A percentile compares a stretch with the other conserved stretches of the same genome.
phyloP scores from a whole-genome alignment of 2,797 vertebrate genomes.

The Dallia pectoralis region DNA sequence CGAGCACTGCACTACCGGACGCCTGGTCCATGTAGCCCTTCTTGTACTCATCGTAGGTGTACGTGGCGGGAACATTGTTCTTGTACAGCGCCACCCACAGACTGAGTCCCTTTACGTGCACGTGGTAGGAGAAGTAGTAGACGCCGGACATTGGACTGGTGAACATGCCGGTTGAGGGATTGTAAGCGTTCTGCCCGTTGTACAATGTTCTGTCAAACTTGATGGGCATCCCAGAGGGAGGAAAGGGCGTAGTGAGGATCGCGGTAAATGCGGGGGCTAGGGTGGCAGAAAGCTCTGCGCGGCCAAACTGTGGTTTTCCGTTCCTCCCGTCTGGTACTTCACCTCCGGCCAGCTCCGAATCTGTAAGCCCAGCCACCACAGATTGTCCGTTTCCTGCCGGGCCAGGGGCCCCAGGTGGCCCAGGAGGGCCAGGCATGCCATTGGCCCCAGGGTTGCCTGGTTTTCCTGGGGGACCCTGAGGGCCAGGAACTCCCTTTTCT shows the following conservation, averaged over 20 bases:
- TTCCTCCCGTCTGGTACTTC: slow-evolving; percentile 80
- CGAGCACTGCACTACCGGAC: slow-evolving; percentile 94
- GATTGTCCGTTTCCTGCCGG: slow-evolving; percentile 86
- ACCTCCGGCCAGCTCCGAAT: slow-evolving; percentile 83
- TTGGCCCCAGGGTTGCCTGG: slow-evolving; percentile 83
- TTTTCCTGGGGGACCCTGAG: slow-evolving; percentile 87
- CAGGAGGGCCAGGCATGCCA: slow-evolving; percentile 81
- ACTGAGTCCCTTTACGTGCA: slow-evolving; percentile 97
- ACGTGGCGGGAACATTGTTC: slow-evolving; percentile 98
- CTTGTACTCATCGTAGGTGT: slow-evolving; percentile 99
- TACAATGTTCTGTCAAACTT: slow-evolving; percentile 98
- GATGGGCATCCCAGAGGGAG: slow-evolving; percentile 93
- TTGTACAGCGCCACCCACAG: slow-evolving; percentile 99
- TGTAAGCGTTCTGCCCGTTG: slow-evolving; percentile 95
- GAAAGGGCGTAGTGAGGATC: slow-evolving; percentile 92
- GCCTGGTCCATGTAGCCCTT: slow-evolving; percentile 99
- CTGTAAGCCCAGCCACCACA: slow-evolving; percentile 82
- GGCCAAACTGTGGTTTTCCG: slow-evolving; percentile 82
- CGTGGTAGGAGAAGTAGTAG: slow-evolving; percentile 98
- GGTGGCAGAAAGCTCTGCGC: slow-evolving; percentile 84
- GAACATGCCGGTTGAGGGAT: slow-evolving; percentile 90
- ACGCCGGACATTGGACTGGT: slow-evolving; percentile 91
- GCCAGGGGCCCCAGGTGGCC: slow-evolving; percentile 90
- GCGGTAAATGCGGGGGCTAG: slow-evolving; percentile 93
- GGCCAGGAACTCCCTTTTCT: slow-evolving; percentile 83